Conservation (phyloP, 1,140 invertebrate species). For the Euschistus heros region DNA sequence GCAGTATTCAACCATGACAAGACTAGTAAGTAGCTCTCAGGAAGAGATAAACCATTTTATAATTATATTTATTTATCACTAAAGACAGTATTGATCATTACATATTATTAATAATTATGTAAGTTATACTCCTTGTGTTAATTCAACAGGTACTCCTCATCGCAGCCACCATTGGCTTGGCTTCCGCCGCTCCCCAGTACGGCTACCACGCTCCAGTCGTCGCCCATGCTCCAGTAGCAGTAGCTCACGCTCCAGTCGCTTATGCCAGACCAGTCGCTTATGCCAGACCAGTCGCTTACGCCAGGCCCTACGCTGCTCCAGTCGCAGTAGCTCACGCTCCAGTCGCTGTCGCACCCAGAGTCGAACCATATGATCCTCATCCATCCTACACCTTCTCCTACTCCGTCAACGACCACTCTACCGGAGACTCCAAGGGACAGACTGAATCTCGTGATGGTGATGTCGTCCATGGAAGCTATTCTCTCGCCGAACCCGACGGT, state of each 20-base stretch:
- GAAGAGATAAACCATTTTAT: too few relatives aligned
- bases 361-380: conserved; percentile 18
- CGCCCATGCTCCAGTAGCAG: conserved; percentile 33
- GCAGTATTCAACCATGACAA: too few relatives aligned
- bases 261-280: too few relatives aligned
- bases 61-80: too few relatives aligned
- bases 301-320: conserved; percentile 9
- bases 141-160: conserved; percentile 15
- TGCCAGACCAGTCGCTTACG: neutral
- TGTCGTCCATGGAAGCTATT: conserved; percentile 53
- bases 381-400: conserved; percentile 50
- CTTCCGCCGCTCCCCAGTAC: conserved; percentile 30
- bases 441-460: conserved; percentile 56
- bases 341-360: neutral
- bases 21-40: too few relatives aligned
- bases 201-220: conserved; percentile 26
- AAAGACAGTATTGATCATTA: too few relatives aligned
- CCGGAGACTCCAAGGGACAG: conserved; percentile 55
- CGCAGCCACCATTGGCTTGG: conserved; percentile 28
- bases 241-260: conserved; percentile 13
- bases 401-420: conserved; percentile 54
- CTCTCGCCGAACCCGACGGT: conserved; percentile 37
- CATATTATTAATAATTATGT: too few relatives aligned
- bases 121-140: too few relatives aligned
- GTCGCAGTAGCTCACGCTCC: too few relatives aligned